Evolutionary conservation across 2,888 invertebrate species (phyloP), one percentile per base, ranked within the genome.

Genomic region (Mythimna ferrago): DNA sequence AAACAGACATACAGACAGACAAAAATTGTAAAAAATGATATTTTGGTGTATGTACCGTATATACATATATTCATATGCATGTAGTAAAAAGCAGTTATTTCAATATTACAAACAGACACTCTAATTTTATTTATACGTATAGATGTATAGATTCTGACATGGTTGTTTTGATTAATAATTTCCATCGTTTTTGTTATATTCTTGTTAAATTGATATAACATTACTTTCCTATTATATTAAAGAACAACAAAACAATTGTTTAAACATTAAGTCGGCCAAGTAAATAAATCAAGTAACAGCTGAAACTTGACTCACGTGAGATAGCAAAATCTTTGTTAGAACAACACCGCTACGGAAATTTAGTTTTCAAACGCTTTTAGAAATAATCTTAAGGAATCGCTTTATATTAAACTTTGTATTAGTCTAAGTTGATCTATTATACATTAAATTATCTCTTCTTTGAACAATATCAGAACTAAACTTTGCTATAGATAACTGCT

Each of bases 401-500:
- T 76, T 62, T 16, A 51, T 21, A 62, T 54, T 41, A 19, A 69
- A 66, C 62, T 56, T 69, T 69, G 38, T 66, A 48, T 68, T 58
- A 38, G 48, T 44, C 57, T 51, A 51, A 81, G 53, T 65, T 48
- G 38, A 19, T 66, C 16, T 76, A 48, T 61, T 54, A 63, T 48
- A 53, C 16, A 57, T 69, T 35, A 66, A 66, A 61, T 63, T 81
- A 77, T 77, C 19, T 63, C 48, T 32, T 62, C 65, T 58, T 62
- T 19, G 71, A 70, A 58, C 38, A 81, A 51, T 71, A 5, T 61
- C 38, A 21, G 19, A 56, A 76, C 67, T 38, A 66, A 78, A 78
- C 57, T 78, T 81, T n/a, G 62, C 26, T 48, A 57, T 35, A 65
- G 69, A 69, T 78, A 76, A 57, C 69, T 67, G 56, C 32, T 81